Evolutionary conservation across 2,797 vertebrate genomes (phyloP), one percentile per base, ranked within the genome.

Genomic region (Ara ararauna): DNA sequence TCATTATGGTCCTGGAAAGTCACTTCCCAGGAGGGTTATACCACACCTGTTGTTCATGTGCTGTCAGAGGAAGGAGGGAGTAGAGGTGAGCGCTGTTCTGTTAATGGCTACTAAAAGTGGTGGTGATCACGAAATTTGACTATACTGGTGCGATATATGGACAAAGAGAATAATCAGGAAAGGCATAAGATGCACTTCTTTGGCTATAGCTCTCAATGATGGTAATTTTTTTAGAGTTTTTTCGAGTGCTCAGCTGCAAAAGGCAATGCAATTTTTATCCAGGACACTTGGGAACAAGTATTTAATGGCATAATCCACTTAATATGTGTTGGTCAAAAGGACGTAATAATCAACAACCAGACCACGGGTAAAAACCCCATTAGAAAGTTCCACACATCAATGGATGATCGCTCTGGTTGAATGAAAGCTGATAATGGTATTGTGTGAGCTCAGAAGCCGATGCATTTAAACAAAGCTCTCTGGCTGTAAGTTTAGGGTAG

Each of bases 331-430:
- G 72, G 56, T 83, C 71, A 72, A 80, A 94, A 93, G 75, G 72
- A 78, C 14, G 0, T 10, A 54, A 78, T 92, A 94, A 96, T 92
- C 2, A 72, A 93, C 89, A 66, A 58, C 27, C 0, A 6, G 53
- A 60, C 60, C 77, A 40, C 1, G 56, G 75, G 68, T 68, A 38
- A 88, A 93, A 92, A 85, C 68, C 93, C 94, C 96, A 89, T 92
- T 74, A 93, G 94, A 93, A 96, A 96, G 90, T 96, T 97, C 96
- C 94, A 95, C 68, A 58, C 75, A 30, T 97, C 93, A 9, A 96
- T 97, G 96, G 68, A 30, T 77, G 92, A 13, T 70, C 81, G 66
- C 54, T 62, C 65, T 45, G 70, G 38, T 40, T n/a, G 92, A 80
- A 53, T 32, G 90, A 19, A 77, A 94, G 87, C 90, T 87, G 90